Conservation (phyloP, 2,797 vertebrate genomes). For the Spinus pinus region DNA sequence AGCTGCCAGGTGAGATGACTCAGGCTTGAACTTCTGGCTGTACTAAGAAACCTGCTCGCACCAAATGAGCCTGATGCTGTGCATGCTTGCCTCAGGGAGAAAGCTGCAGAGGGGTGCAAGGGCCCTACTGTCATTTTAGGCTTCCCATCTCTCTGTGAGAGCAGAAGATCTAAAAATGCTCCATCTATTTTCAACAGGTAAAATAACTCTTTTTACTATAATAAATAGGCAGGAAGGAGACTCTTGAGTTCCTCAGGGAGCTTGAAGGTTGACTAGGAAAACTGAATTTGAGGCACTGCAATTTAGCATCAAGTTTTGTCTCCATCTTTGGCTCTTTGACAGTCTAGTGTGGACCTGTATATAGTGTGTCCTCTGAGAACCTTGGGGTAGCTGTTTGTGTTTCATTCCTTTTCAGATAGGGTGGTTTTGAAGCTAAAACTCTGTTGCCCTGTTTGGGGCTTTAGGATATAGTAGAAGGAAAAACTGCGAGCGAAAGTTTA, state of each 20-base stretch:
- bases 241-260: neutral
- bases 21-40: neutral
- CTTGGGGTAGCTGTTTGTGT: neutral
- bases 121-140: neutral
- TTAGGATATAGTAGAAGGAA: neutral
- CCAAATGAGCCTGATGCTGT: fast-evolving
- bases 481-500: neutral
- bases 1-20: neutral
- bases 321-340: neutral
- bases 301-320: neutral
- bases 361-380: neutral
- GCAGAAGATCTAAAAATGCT: neutral
- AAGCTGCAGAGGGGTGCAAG: neutral
- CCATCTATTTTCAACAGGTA: neutral
- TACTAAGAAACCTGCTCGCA: fast-evolving
- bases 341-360: neutral
- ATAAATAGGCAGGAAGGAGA: neutral
- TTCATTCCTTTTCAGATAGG: neutral
- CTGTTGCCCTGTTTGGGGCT: neutral
- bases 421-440: neutral
- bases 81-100: neutral
- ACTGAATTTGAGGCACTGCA: neutral
- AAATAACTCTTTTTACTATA: neutral
- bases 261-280: neutral
- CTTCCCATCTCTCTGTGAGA: neutral